Base-by-base conservation (phyloP, 2,888 invertebrate species). In the Campoplex nolae region DNA sequence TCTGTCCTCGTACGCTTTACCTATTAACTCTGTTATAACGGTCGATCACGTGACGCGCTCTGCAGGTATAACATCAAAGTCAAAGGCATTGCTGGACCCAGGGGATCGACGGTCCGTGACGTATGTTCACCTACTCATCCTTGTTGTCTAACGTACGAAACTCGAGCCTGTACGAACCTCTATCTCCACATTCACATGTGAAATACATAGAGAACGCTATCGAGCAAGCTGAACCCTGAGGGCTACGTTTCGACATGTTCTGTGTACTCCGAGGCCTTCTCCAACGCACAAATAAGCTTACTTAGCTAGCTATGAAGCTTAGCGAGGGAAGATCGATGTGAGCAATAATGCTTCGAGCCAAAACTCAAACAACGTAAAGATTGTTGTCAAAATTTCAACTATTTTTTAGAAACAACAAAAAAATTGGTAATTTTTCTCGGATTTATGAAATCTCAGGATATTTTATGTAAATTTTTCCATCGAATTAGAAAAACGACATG, bases 41-140 rank as follows among this genome's bases (percentile, higher is more conserved):
- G 88, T 48, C 89, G 90, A 92, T 93, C 93, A 90, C 89, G 90
- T 92, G 91, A 92, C 91, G 91, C 89, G 90, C 89, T 90, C 89
- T 88, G 89, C 91, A 90, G 89, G 89, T 89, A 71, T 71, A 91
- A 94, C 94, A 94, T 94, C 94, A 94, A 94, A 94, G 94, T 93
- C 94, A 94, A 94, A 94, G 93, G 93, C 93, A 94, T 93, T 93
- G 93, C 92, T 93, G 92, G 88, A 91, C 93, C 91, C 93, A 84
- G 86, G 94, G 93, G 93, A 93, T 81, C 84, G 78, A 58, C 81
- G 71, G 51, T 58, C 81, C 84, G 81, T 82, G 84, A 84, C 84
- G 84, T 86, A 84, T 58, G 76, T 62, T 56, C 65, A 74, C 70
- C 79, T 71, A 80, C 79, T 68, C 81, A 84, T 76, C 81, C 73